Evolutionary conservation across 37 sponge, comb jelly and placozoan genomes (phyloP), one percentile per base, ranked within the genome.

Genomic region (Cliona cf. orientalis): DNA sequence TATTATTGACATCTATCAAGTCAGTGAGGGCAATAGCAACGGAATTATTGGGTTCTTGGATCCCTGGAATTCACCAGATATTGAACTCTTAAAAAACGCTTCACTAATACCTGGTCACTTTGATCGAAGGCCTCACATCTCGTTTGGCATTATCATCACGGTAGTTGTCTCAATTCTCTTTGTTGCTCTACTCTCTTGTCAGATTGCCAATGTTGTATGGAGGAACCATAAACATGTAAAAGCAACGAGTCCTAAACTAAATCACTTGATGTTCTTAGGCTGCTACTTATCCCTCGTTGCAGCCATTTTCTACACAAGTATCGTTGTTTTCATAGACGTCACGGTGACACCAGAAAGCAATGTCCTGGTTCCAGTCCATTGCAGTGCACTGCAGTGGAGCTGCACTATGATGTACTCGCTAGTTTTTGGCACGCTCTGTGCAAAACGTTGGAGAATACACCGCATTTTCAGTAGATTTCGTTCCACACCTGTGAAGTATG

Each of bases 181-280:
- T 19, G 35, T 67, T 29, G 26, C 67, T 33, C 42, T 35, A 19
- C 0, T 79, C 32, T 2, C 33, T n/a, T 46, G 66, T 3, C 80
- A 79, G 19, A 19, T 79, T 25, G 38, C 69, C 46, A 67, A 79
- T 39, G 46, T 66, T 3, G 28, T n/a, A 11, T 67, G 45, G 25
- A 23, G 21, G 21, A 62, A 78, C 31, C 44, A 31, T 38, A 53
- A 56, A 25, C 28, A 19, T 23, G 31, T 81, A 26, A 81, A 70
- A 41, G 71, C 81, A 1, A 40, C 81, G 19, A 81, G 81, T 29
- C 81, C 81, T 31, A 14, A 31, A 34, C 37, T 81, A 35, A 70
- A 49, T 42, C 81, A 81, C 71, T 35, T 81, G 32, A 57, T 70
- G 1, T 81, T 81, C 71, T 81, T 71, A 2, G 81, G 81, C 0